phyloP scores from a whole-genome alignment of 1,140 invertebrate genomes.

The Nomia melanderi region DNA sequence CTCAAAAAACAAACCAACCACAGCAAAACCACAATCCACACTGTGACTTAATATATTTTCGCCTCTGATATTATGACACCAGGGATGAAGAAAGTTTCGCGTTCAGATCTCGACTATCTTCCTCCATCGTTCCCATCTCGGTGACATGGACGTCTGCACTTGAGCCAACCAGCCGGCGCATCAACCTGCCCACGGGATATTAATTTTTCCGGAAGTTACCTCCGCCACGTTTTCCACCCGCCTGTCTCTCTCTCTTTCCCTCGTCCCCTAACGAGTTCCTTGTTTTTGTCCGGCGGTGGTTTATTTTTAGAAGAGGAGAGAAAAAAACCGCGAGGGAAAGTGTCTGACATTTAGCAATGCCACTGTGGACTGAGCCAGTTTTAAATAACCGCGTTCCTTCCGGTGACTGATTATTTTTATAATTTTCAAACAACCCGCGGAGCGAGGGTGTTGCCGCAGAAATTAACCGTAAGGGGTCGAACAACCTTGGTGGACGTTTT shows the following conservation, averaged over 20 bases:
- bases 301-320: conserved; percentile 32
- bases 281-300: conserved; percentile 56
- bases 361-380: conserved; percentile 2
- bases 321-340: conserved; percentile 11
- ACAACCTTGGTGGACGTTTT: background rate
- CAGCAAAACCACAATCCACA: too few relatives aligned
- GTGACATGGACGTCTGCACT: conserved; percentile 46
- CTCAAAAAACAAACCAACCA: too few relatives aligned
- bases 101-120: conserved; percentile 45
- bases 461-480: background rate
- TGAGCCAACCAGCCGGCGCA: conserved; percentile 64
- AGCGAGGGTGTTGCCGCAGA: background rate
- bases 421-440: background rate
- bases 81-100: conserved; percentile 66
- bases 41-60: too few relatives aligned
- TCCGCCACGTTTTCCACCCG: conserved; percentile 8
- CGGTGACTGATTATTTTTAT: background rate
- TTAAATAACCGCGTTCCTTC: conserved; percentile 30
- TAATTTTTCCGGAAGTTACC: conserved; percentile 75
- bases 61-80: background rate
- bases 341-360: conserved; percentile 10
- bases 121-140: background rate
- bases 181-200: conserved; percentile 65
- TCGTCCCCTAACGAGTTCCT: background rate
- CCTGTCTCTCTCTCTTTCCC: conserved; percentile 5